These are phyloP conservation scores for Dendroctonus valens DNA, from an alignment of 1,140 invertebrate species.

Conservation along the genomic window DNA sequence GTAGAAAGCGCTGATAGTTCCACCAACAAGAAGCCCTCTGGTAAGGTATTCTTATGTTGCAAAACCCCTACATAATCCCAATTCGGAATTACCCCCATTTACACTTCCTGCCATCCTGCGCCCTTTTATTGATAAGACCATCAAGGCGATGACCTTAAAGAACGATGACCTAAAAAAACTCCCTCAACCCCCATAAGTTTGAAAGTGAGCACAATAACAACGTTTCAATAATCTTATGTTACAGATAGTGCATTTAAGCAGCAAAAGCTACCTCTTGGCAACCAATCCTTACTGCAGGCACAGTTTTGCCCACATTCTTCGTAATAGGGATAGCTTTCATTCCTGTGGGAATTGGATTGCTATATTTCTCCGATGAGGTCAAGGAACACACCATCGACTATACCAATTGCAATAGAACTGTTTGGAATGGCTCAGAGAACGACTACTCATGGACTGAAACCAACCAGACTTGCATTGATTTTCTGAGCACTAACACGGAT, in stretches of 20 bases:
- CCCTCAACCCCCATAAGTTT: background rate
- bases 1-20: slow-evolving; percentile 35
- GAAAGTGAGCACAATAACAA: no score
- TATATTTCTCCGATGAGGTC: slow-evolving; percentile 90
- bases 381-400: slow-evolving; percentile 81
- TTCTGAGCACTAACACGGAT: slow-evolving; percentile 56
- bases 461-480: slow-evolving; percentile 61
- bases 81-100: background rate
- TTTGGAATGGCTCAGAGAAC: background rate
- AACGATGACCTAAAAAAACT: background rate
- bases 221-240: slow-evolving; percentile 35
- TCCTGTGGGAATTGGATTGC: slow-evolving; percentile 88
- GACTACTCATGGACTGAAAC: slow-evolving; percentile 27
- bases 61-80: slow-evolving; percentile 1
- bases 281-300: slow-evolving; percentile 96
- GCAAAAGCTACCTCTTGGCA: slow-evolving; percentile 97
- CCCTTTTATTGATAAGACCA: slow-evolving; percentile 34
- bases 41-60: slow-evolving; percentile 28
- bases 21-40: slow-evolving; percentile 44
- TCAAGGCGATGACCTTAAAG: background rate
- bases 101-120: slow-evolving; percentile 13
- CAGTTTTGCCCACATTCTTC: slow-evolving; percentile 95
- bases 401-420: slow-evolving; percentile 65
- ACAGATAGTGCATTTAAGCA: slow-evolving; percentile 97
- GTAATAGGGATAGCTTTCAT: slow-evolving; percentile 96